Evolutionary conservation across 2,888 invertebrate species (phyloP).

Genomic region (Callimorpha dominula): DNA sequence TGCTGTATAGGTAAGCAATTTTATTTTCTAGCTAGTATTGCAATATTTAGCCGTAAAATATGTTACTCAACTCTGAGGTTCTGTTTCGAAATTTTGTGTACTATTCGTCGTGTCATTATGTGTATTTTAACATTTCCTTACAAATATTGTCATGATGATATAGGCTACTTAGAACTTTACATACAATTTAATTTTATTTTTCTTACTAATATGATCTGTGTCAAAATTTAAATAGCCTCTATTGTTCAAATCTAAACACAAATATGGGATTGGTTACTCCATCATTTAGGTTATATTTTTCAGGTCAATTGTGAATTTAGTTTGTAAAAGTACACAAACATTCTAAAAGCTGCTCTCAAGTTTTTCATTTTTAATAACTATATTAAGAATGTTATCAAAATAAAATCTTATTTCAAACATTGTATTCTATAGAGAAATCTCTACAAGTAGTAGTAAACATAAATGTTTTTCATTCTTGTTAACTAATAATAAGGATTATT

Average conservation of each 20-base stretch:
- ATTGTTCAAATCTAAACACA: neutral
- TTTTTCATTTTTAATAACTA: too few relatives aligned
- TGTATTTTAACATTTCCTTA: conserved; percentile 26
- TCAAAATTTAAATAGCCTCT: neutral
- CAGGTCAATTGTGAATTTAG: neutral
- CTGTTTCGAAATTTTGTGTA: conserved; percentile 49
- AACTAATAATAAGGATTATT: too few relatives aligned
- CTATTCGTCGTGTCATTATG: conserved; percentile 44
- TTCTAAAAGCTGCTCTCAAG: neutral
- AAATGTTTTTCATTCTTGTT: too few relatives aligned
- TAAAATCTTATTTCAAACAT: too few relatives aligned
- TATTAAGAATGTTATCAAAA: too few relatives aligned
- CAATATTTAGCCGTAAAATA: conserved; percentile 56
- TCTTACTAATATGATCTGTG: neutral
- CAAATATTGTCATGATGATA: conserved; percentile 1
- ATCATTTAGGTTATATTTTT: neutral
- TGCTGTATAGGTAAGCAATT: conserved; percentile 88
- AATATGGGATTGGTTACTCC: neutral
- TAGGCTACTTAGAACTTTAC: neutral
- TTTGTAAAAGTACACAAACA: neutral
- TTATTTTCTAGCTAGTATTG: conserved; percentile 32
- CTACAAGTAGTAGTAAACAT: too few relatives aligned
- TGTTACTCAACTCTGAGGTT: conserved; percentile 50
- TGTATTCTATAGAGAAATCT: too few relatives aligned
- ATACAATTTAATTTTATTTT: neutral